Base-by-base conservation (phyloP, 2,888 invertebrate genomes). In the Phengaris arion region DNA sequence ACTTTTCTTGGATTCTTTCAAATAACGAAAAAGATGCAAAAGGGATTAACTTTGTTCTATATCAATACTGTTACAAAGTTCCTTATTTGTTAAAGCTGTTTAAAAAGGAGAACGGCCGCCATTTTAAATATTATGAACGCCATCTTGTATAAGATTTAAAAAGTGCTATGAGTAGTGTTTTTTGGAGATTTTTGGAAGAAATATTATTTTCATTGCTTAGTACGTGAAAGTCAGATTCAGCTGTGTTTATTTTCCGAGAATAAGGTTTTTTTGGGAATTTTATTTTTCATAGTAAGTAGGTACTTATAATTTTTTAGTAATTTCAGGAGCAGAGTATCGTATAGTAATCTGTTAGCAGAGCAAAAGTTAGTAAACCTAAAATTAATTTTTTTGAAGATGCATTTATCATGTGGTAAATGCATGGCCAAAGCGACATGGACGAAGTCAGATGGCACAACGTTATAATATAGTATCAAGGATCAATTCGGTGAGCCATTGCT, bases 31-130 rank as follows among this genome's bases (percentile, higher is more conserved):
- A 77, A 74, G 75, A 77, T 76, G 77, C 77, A 77, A 77, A 74
- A 64, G 74, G 77, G 77, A 78, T 77, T 77, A 76, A 77, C 79
- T 80, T 78, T 80, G 76, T 77, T 78, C 77, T 77, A 77, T 78
- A 77, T 78, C 69, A 75, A 57, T 54, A 13, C 52, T 48, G 69
- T 48, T n/a, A 48, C 46, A n/a, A 48, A 69, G 45, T 68, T 59
- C 2, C 15, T 59, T 46, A 46, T 68, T 68, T 68, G 68, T 46
- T 46, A 8, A 13, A 68, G 9, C 48, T 69, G 68, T 48, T 48
- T 48, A n/a, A 46, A 64, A 64, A 64, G 13, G 52, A 52, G 10
- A 52, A 9, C 12, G 55, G 46, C 68, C 1, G 8, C n/a, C 48
- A 48, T 69, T 69, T 69, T 48, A 48, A 69, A 69, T 52, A 52